Base-by-base conservation (phyloP, 2,888 invertebrate species). In the Eilema depressum region DNA sequence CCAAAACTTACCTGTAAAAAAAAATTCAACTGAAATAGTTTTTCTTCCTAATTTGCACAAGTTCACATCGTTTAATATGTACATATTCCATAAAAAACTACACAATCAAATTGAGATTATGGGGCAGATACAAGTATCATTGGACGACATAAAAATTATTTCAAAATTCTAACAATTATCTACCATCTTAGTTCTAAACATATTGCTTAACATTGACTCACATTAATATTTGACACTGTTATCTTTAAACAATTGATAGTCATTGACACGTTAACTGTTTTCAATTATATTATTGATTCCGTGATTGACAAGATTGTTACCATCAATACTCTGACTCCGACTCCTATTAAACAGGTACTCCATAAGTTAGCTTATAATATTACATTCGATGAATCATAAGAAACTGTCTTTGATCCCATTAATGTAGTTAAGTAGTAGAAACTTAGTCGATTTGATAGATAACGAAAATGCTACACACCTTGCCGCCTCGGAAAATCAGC, bases 151-250 rank as follows among this genome's bases (percentile, higher is more conserved):
- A 33, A 41, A 69, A 69, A 26, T 59, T 20, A 64, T 64, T 63
- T 64, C 28, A 63, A 68, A 63, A 57, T 23, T 12, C 66, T 73
- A 75, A 77, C 47, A 33, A 26, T 53, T 53, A 71, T 23, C 30
- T 56, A 68, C 61, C 64, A 72, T 53, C 67, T 73, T 63, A 77
- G 20, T 23, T 67, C 71, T 78, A 78, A 41, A 77, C 75, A 73
- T 92, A 92, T 91, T 91, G 90, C 89, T 90, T 87, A 83, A 81
- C 83, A 83, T 86, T 89, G 87, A 89, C 88, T 91, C 88, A 90
- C 89, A 88, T 88, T 88, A 74, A 77, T 74, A 79, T 86, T 87
- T 86, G 85, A 87, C 81, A 87, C 83, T 71, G 68, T 73, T 71
- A 71, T 75, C 62, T 73, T 25, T 73, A 63, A 53, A 64, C 63